Base-by-base conservation (phyloP, 2,888 invertebrate genomes). In the Erannis defoliaria region DNA sequence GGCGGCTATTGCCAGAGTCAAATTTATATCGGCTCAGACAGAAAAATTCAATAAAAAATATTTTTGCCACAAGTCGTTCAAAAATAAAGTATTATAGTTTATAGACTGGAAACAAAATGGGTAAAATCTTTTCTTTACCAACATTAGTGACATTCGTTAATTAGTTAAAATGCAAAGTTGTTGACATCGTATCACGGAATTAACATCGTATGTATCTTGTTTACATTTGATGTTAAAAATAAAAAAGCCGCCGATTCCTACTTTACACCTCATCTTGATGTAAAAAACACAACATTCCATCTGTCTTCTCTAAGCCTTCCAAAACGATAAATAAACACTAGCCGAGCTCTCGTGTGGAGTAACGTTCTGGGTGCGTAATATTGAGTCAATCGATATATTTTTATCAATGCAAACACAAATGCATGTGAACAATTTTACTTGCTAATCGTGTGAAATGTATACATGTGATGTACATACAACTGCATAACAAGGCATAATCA, bases 241-340 rank as follows among this genome's bases (percentile, higher is more conserved):
- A 84, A 86, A 82, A 84, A n/a, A n/a, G n/a, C n/a, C n/a, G 77
- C 79, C 74, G 77, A 82, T 82, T 84, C 84, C 80, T 78, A 85
- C 81, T 87, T 88, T 85, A 86, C 87, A 86, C 86, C 85, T 88
- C 85, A 82, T 87, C 84, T 78, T 80, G 64, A 74, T 76, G 79
- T 82, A 88, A 89, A 88, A 90, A 88, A 89, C 85, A 88, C 77
- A 86, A 84, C 89, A 91, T 90, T 90, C 89, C 90, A 86, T 89
- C 88, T 87, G 89, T 89, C 89, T 90, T 86, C 86, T 85, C 82
- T 86, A 87, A 89, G 88, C 86, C 90, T 82, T 89, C 88, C 86
- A 89, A 90, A 92, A 90, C 89, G 90, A 90, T 90, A 90, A 92
- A 90, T 90, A 92, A 92, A 91, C 91, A 91, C 90, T 89, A 89